Evolutionary conservation across 2,888 invertebrate species (phyloP).

Genomic region (Tetragonisca angustula): DNA sequence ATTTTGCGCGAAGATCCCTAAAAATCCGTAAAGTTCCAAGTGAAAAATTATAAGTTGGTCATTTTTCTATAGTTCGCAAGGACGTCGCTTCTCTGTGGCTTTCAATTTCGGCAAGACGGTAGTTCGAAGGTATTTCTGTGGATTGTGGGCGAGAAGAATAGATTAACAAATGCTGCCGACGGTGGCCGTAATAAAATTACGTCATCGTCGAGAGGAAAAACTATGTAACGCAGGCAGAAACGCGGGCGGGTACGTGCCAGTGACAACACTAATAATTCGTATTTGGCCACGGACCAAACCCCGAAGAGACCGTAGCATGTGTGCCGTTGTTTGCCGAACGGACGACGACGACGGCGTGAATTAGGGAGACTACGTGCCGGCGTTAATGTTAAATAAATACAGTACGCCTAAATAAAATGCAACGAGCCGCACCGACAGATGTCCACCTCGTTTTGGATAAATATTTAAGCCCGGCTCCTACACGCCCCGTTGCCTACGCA

Average conservation of each 20-base stretch:
- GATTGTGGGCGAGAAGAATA: no score
- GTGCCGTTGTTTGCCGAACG: slow-evolving; percentile 74
- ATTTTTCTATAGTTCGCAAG: no score
- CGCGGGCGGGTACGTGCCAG: slow-evolving; percentile 48
- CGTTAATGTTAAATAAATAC: slow-evolving; percentile 83
- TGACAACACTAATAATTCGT: slow-evolving; percentile 75
- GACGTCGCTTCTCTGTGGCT: no score
- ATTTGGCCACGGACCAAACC: slow-evolving; percentile 74
- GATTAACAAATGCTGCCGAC: slow-evolving; percentile 5
- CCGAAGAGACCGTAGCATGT: slow-evolving; percentile 73
- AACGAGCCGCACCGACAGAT: slow-evolving; percentile 81
- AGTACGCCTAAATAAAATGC: slow-evolving; percentile 80
- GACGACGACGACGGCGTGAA: slow-evolving; percentile 64
- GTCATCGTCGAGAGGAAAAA: slow-evolving; percentile 18
- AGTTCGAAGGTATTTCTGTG: not conserved
- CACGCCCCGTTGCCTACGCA: slow-evolving; percentile 31
- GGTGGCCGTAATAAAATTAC: slow-evolving; percentile 27
- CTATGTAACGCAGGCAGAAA: slow-evolving; percentile 33
- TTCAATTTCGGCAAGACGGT: no score
- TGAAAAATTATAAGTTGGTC: no score
- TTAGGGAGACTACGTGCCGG: slow-evolving; percentile 68
- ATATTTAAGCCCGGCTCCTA: slow-evolving; percentile 81
- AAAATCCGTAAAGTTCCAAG: no score
- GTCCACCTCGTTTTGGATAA: slow-evolving; percentile 81
- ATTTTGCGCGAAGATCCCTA: no score